phyloP scores from a whole-genome alignment of 2,888 invertebrate species.

The Acrobasis repandana region DNA sequence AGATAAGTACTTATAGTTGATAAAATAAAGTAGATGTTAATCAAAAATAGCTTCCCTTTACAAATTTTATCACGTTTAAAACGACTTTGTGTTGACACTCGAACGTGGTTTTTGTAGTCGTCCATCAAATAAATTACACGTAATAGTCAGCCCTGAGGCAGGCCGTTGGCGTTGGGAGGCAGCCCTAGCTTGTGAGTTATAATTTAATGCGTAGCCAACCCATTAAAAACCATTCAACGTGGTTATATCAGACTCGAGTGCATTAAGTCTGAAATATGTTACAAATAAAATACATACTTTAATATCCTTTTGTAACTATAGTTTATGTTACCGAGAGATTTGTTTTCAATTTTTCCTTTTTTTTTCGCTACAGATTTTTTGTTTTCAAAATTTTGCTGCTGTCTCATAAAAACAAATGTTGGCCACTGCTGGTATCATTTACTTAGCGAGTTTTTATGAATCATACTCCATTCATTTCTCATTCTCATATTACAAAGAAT shows the following conservation, averaged over 20 bases:
- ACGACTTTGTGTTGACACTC: slow-evolving; percentile 20
- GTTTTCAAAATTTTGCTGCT: background rate
- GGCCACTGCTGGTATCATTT: background rate
- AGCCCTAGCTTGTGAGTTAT: slow-evolving; percentile 46
- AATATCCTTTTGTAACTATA: slow-evolving; percentile 28
- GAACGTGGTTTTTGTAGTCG: slow-evolving; percentile 16
- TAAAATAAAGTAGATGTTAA: background rate
- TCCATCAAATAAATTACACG: slow-evolving; percentile 20
- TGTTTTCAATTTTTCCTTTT: background rate
- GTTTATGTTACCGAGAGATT: slow-evolving; percentile 1
- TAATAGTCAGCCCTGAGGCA: slow-evolving; percentile 7
- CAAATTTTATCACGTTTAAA: slow-evolving; percentile 17
- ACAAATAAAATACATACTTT: slow-evolving; percentile 49
- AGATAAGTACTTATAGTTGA: background rate
- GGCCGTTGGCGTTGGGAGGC: slow-evolving; percentile 4
- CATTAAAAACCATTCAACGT: slow-evolving; percentile 73
- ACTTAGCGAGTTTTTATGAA: background rate
- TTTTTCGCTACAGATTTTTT: background rate
- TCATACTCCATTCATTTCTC: too few species aligned
- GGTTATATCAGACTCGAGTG: slow-evolving; percentile 56
- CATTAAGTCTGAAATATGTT: slow-evolving; percentile 46
- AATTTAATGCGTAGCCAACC: slow-evolving; percentile 57
- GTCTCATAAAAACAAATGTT: background rate
- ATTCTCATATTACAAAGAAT: too few species aligned
- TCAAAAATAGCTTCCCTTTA: slow-evolving; percentile 11